phyloP scores from a whole-genome alignment of 1,140 invertebrate genomes.

The Hypothenemus hampei region DNA sequence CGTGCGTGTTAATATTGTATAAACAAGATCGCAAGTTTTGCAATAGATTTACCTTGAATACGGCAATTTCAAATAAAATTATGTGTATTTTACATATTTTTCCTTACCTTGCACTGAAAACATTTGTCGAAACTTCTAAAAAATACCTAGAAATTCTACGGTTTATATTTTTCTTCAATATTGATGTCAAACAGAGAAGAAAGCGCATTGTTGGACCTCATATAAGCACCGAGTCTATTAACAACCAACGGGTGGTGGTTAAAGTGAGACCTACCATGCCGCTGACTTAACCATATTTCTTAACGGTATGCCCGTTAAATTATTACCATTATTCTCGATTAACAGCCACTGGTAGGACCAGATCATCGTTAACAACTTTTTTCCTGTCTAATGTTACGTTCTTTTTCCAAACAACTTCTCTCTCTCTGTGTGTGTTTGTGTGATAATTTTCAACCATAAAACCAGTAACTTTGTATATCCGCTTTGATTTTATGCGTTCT shows the following conservation, averaged over 20 bases:
- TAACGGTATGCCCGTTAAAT: slow-evolving; percentile 12
- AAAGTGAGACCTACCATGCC: slow-evolving; percentile 13
- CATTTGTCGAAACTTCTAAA: slow-evolving; percentile 13
- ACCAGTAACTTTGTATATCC: slow-evolving; percentile 1
- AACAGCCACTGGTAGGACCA: slow-evolving; percentile 3
- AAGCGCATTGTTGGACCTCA: slow-evolving; percentile 10
- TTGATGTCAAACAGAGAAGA: slow-evolving; percentile 8
- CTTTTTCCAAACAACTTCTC: neutral
- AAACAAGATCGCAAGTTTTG: slow-evolving; percentile 6
- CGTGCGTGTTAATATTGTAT: neutral
- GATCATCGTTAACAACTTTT: neutral
- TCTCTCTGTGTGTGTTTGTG: too few species aligned
- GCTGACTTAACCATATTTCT: slow-evolving; percentile 10
- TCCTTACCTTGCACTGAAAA: slow-evolving; percentile 3
- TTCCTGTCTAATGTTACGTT: too few species aligned
- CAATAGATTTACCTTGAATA: neutral
- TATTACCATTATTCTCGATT: slow-evolving; percentile 11
- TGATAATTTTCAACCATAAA: too few species aligned
- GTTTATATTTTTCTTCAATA: slow-evolving; percentile 16
- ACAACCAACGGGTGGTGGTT: slow-evolving; percentile 11
- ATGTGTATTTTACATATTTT: neutral
- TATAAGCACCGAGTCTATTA: slow-evolving; percentile 4
- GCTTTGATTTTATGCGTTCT: slow-evolving; percentile 2
- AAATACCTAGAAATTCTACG: slow-evolving; percentile 15
- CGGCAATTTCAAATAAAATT: neutral